A percentile compares a stretch with the other conserved stretches of the same genome.
These are phyloP conservation scores for Tinea pellionella DNA, from an alignment of 2,888 invertebrate genomes.

Conservation along the genomic window DNA sequence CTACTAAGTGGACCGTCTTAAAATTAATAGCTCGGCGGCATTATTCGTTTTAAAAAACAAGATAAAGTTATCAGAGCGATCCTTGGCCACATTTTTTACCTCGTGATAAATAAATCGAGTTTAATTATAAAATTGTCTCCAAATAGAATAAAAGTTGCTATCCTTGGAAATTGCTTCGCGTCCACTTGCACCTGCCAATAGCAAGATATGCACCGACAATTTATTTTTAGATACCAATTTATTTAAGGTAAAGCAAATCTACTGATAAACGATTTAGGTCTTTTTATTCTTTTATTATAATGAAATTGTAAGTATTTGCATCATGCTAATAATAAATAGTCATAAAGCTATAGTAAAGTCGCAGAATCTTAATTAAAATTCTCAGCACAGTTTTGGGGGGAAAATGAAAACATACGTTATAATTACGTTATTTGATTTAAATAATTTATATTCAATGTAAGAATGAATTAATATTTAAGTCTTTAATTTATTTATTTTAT, in stretches of 20 bases:
- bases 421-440: too few species aligned
- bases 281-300: too few species aligned
- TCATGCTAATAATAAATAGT: too few species aligned
- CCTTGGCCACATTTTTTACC: conserved; percentile 36
- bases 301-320: too few species aligned
- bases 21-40: conserved; percentile 4
- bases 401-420: too few species aligned
- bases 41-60: conserved; percentile 15
- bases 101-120: conserved; percentile 45
- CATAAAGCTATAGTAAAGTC: too few species aligned
- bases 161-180: conserved; percentile 45
- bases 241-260: conserved; percentile 40
- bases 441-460: too few species aligned
- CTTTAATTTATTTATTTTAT: too few species aligned
- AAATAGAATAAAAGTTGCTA: conserved; percentile 30
- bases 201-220: conserved; percentile 51
- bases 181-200: conserved; percentile 58
- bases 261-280: not conserved
- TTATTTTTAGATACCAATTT: conserved; percentile 69
- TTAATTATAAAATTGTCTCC: conserved; percentile 19
- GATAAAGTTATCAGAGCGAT: conserved; percentile 37
- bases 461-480: too few species aligned
- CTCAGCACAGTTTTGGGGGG: too few species aligned
- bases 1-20: not conserved
- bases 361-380: too few species aligned